Base-by-base conservation (phyloP, 1,140 invertebrate species). In the Chironomus striatipennis region DNA sequence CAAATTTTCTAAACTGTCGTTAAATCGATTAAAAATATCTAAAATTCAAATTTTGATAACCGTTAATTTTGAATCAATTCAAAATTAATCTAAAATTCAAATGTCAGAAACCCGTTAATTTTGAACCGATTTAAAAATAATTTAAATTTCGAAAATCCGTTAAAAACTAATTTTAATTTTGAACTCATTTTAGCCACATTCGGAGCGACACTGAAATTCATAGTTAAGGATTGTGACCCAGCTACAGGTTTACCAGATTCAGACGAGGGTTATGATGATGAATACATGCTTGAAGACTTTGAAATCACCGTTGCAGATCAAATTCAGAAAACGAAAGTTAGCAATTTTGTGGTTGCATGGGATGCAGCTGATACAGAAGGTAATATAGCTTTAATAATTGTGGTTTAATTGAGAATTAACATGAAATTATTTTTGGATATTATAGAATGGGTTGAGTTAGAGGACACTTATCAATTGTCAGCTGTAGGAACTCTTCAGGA, bases 201-300 rank as follows among this genome's bases (percentile, higher is more conserved):
- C 82, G 91, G 90, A 42, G 93, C 96, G 10, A 94, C 91, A 2
- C 83, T 99, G 75, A 95, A 97, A 81, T 99, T 98, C 81, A 84
- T 91, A 42, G 96, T 98, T 0, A 93, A 94, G 77, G 97, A 99
- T 84, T 98, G 96, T 83, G 98, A 99, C 85, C 96, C 96, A 0
- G 89, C 88, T 65, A 98, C 96, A 1, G 97, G 97, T 0, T 84
- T 94, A 73, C 93, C 97, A 0, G 96, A 99, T 77, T 92, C 95
- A 47, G 93, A 95, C 74, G 96, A 98, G 80, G 96, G 87, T 18
- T 89, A 88, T 74, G 85, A 88, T 42, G 87, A 89, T 78, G 87
- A 87, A 74, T 90, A 89, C 75, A 88, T 90, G 80, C 82, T 99
- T 64, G 97, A 99, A 85, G 96, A 99, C 85, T 85, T 99, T 20